These are phyloP conservation scores for Buceros bicornis DNA, from an alignment of 2,797 vertebrate genomes.

Conservation along the genomic window DNA sequence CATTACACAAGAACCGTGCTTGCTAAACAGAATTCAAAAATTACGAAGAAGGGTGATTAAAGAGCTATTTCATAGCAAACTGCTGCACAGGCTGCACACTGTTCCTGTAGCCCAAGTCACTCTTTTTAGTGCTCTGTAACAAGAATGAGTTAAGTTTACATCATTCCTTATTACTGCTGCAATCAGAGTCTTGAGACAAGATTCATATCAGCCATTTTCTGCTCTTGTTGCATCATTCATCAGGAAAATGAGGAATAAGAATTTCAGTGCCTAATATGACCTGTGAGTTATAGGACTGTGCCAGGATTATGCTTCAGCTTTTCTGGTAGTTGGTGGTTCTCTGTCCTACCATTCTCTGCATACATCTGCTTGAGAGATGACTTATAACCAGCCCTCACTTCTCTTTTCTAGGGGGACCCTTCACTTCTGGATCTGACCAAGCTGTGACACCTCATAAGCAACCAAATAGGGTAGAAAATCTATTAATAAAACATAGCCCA, in stretches of 20 bases:
- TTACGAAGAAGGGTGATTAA: background rate
- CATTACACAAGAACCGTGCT: background rate
- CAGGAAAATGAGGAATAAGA: conserved; percentile 74
- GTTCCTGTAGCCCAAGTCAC: background rate
- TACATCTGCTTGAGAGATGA: background rate
- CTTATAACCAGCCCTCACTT: background rate
- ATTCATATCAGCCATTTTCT: conserved; percentile 65
- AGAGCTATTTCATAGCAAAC: background rate
- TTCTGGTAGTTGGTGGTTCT: conserved; percentile 20
- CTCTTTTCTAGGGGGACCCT: background rate
- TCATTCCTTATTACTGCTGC: conserved; percentile 12
- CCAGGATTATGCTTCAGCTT: conserved; percentile 10
- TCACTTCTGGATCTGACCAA: background rate
- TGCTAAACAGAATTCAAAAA: background rate
- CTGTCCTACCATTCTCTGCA: conserved; percentile 1
- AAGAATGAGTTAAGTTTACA: background rate
- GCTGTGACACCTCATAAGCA: background rate
- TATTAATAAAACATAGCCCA: background rate
- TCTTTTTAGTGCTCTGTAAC: background rate
- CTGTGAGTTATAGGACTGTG: conserved; percentile 45
- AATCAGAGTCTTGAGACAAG: conserved; percentile 16
- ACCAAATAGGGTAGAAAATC: background rate
- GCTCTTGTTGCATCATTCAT: conserved; percentile 58
- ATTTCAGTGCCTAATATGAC: conserved; percentile 44
- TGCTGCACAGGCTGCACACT: background rate